Percentiles rank a stretch among this genome's conserved stretches.
Evolutionary conservation across 2,113 vertebrate species (phyloP).

Genomic region (Natator depressus): DNA sequence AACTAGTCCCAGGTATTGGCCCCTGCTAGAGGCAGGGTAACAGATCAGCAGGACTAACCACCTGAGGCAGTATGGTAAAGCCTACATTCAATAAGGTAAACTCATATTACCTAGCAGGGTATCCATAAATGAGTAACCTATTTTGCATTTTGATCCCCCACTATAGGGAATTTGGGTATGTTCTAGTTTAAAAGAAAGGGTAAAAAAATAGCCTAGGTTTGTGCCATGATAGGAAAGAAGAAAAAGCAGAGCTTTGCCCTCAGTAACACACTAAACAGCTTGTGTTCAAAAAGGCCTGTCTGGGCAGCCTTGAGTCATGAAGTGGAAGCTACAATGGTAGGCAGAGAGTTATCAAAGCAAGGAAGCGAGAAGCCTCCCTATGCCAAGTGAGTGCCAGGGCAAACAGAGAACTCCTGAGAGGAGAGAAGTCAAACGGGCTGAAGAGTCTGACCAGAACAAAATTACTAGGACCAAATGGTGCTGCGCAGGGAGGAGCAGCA

Average conservation of each 20-base stretch:
- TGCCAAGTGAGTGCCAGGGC: not conserved
- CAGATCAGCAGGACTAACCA: not conserved
- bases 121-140: not conserved
- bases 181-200: not conserved
- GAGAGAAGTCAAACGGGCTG: too few relatives aligned
- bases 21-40: not conserved
- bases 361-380: conserved; percentile 7
- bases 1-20: not conserved
- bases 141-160: not conserved
- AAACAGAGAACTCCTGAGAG: too few relatives aligned
- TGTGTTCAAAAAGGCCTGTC: not conserved
- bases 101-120: not conserved
- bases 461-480: not conserved
- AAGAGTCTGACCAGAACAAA: conserved; percentile 25
- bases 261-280: not conserved
- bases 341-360: not conserved
- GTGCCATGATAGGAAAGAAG: not conserved
- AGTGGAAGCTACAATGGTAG: not conserved
- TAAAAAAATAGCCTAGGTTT: not conserved
- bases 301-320: not conserved
- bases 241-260: not conserved
- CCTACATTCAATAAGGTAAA: not conserved
- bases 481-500: not conserved
- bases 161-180: not conserved
- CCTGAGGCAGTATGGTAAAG: not conserved